Evolutionary conservation across 2,113 vertebrate species (phyloP).

Genomic region (Pongo abelii): DNA sequence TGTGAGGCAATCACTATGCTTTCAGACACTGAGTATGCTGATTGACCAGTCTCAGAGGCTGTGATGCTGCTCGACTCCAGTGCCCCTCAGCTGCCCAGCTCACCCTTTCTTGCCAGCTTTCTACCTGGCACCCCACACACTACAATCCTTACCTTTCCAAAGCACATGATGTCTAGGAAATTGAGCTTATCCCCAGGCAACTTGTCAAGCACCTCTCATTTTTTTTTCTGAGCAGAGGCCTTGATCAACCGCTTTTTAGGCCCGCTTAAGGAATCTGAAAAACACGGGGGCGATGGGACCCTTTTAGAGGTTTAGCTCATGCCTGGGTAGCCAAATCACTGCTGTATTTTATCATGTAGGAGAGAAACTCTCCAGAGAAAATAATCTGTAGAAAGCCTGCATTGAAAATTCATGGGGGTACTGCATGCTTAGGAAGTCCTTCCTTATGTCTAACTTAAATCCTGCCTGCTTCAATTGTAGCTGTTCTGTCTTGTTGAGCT

Average conservation of each 20-base stretch:
- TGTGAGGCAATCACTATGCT: background rate
- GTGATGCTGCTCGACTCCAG: no score
- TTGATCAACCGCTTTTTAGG: background rate
- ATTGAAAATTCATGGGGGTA: background rate
- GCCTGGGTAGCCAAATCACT: background rate
- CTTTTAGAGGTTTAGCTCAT: background rate
- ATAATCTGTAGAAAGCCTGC: no score
- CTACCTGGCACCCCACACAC: background rate
- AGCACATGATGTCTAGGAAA: background rate
- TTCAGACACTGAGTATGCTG: rapidly evolving
- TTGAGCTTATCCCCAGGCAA: background rate
- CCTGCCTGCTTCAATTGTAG: background rate
- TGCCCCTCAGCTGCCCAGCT: background rate
- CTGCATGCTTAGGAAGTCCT: background rate
- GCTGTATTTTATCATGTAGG: background rate
- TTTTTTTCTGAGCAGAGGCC: background rate
- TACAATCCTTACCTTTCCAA: background rate
- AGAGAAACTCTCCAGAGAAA: background rate
- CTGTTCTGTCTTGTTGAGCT: background rate
- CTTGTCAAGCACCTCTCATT: background rate
- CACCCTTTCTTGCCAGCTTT: background rate
- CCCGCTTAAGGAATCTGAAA: background rate
- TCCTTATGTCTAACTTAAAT: background rate
- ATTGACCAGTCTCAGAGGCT: background rate
- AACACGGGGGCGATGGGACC: background rate